Conservation (phyloP, 2,888 invertebrate species). For the Achlya flavicornis region DNA sequence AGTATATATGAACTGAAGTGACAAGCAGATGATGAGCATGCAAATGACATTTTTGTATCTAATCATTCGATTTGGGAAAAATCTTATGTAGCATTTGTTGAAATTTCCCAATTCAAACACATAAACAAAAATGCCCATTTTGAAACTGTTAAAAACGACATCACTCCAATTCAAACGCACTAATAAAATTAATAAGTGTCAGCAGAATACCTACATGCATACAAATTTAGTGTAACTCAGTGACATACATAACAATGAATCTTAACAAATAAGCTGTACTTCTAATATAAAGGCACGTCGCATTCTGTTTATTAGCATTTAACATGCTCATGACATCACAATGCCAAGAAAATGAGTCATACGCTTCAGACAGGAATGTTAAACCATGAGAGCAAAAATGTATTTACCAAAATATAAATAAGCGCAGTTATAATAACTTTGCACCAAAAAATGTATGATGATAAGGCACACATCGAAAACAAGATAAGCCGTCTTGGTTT, state of each 20-base stretch:
- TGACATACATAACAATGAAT: conserved; percentile 21
- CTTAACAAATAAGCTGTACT: conserved; percentile 31
- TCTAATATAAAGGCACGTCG: conserved; percentile 37
- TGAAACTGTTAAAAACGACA: no score
- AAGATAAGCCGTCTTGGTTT: conserved; percentile 34
- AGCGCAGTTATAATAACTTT: background rate
- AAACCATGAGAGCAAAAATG: conserved; percentile 25
- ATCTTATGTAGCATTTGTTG: no score
- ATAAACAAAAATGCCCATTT: no score
- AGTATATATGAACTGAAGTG: no score
- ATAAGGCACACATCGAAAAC: conserved; percentile 38
- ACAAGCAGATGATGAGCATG: no score
- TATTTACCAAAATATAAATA: conserved; percentile 27
- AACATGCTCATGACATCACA: conserved; percentile 74
- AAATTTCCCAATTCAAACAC: no score
- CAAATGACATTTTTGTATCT: no score
- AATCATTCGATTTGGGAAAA: no score
- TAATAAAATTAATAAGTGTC: conserved; percentile 8
- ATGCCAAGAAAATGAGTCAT: conserved; percentile 72
- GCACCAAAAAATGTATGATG: conserved; percentile 23
- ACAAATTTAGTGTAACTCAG: conserved; percentile 14
- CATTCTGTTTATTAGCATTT: conserved; percentile 63
- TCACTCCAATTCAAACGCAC: no score
- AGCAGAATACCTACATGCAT: background rate
- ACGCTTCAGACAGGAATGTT: conserved; percentile 38